Evolutionary conservation across 1,140 invertebrate genomes (phyloP).

Genomic region (Brachionus asplanchnoidis): DNA sequence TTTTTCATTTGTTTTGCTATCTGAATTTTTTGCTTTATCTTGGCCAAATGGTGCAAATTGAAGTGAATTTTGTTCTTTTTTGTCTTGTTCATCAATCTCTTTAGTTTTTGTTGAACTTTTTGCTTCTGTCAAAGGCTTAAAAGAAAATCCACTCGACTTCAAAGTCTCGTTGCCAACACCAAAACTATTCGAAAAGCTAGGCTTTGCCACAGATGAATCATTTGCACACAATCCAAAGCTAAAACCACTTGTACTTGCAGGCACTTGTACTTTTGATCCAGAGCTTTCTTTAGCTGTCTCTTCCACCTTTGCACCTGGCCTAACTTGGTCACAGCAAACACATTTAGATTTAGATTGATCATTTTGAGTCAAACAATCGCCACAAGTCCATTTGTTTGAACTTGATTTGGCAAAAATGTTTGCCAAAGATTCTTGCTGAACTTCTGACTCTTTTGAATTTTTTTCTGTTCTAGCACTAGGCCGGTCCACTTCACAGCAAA

Average conservation of each 20-base stretch:
- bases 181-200: background rate
- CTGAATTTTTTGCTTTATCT: background rate
- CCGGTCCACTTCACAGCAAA: background rate
- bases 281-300: background rate
- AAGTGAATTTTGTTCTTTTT: background rate
- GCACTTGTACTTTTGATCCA: background rate
- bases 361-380: background rate
- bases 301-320: background rate
- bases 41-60: background rate
- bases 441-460: background rate
- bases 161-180: background rate
- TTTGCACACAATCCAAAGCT: background rate
- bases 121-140: background rate
- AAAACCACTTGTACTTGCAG: background rate
- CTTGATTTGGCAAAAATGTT: background rate
- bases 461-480: background rate
- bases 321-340: background rate
- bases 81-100: background rate
- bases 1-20: background rate
- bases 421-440: background rate
- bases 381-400: background rate
- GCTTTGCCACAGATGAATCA: background rate
- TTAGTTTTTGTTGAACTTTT: background rate
- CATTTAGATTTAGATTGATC: background rate
- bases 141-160: background rate